Evolutionary conservation across 2,888 invertebrate genomes (phyloP), one percentile per base, ranked within the genome.

Genomic region (Byasa hedistus): DNA sequence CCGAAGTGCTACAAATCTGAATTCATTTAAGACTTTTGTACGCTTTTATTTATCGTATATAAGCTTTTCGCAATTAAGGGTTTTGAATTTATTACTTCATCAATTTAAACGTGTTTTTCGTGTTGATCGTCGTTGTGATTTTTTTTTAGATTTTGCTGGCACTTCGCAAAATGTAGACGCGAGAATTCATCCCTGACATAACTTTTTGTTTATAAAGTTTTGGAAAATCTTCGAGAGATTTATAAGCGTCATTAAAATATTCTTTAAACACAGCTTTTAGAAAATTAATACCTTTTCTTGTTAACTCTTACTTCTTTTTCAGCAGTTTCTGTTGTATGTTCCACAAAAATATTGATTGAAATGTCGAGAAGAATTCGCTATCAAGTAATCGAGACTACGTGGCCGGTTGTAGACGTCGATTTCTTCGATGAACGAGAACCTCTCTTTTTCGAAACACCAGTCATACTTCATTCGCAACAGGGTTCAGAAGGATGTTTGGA

Each of bases 371-470:
- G 76, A 77, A 74, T 69, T 75, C 76, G 75, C 75, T 75, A 74
- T 72, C 72, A 60, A 73, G 78, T 79, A 74, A 76, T 73, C 77
- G 76, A 76, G 73, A 79, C 87, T 79, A 82, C 84, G 90, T 91
- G 91, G 91, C 91, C 91, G 91, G 89, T 79, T 80, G 85, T 81
- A 82, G 84, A 79, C 71, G 69, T 78, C 80, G 72, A 73, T 71
- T 73, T 76, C 24, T 8, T n/a, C 23, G 69, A 68, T 74, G 72
- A 79, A 76, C 76, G 73, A 78, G 73, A 72, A 64, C 66, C 48
- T 72, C 69, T 70, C 64, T 23, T 58, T 61, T 27, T 48, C 51
- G 66, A 54, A 69, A 57, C 60, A 69, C 65, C 71, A 72, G 61
- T 66, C 74, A 76, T 61, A 69, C 61, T 22, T 61, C 52, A 61